phyloP scores from a whole-genome alignment of 2,113 vertebrate species.

The Agelaius phoeniceus region DNA sequence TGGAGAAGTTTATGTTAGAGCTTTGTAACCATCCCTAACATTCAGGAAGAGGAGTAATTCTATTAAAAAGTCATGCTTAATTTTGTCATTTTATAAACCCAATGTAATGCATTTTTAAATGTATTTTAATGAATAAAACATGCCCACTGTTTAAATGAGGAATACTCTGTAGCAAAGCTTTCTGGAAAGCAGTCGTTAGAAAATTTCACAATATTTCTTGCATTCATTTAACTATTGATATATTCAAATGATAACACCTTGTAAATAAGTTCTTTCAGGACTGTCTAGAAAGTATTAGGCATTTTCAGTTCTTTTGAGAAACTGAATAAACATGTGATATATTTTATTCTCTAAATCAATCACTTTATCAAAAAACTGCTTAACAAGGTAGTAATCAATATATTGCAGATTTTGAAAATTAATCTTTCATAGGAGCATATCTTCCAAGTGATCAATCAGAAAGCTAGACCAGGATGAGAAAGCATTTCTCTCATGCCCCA shows the following conservation, averaged over 20 bases:
- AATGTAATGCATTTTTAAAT: not conserved
- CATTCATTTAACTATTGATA: not conserved
- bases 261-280: not conserved
- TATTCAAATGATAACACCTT: not conserved
- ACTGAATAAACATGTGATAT: not conserved
- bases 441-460: not conserved
- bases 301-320: not conserved
- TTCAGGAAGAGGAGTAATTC: not conserved
- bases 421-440: not conserved
- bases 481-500: not conserved
- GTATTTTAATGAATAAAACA: slow-evolving; percentile 21
- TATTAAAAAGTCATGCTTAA: not conserved
- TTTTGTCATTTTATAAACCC: not conserved
- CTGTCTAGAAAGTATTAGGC: not conserved
- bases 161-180: not conserved
- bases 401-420: not conserved
- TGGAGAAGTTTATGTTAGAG: not conserved
- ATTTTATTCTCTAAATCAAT: not conserved
- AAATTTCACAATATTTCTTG: not conserved
- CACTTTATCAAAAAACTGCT: not conserved
- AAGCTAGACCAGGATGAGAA: not conserved
- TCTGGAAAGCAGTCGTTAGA: not conserved
- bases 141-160: not conserved
- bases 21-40: not conserved
- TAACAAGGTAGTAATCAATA: not conserved